phyloP scores from a whole-genome alignment of 2,888 invertebrate genomes.

The Xylota segnis region DNA sequence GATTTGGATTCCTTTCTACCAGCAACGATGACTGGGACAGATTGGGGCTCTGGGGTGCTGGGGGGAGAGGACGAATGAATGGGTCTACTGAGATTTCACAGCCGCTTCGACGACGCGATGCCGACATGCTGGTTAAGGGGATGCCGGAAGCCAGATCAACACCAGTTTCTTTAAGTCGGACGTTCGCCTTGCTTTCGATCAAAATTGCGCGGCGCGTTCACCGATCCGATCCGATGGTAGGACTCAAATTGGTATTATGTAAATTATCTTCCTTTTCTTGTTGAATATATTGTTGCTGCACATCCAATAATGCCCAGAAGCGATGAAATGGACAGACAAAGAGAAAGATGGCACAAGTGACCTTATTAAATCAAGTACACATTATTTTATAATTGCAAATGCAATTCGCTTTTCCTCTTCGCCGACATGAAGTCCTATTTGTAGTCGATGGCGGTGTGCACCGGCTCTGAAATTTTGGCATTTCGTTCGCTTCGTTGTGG shows the following conservation, averaged over 20 bases:
- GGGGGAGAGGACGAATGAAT: no score
- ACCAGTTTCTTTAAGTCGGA: conserved; percentile 54
- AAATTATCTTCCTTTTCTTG: conserved; percentile 65
- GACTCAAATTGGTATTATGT: conserved; percentile 72
- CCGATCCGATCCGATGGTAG: no score
- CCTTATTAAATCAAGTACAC: conserved; percentile 71
- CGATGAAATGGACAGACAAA: conserved; percentile 40
- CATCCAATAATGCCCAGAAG: conserved; percentile 41
- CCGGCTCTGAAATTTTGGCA: conserved; percentile 20
- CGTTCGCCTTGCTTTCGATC: conserved; percentile 61
- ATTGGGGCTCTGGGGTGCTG: no score
- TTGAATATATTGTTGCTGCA: conserved; percentile 40
- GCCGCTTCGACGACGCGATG: conserved; percentile 48
- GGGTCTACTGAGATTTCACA: conserved; percentile 48
- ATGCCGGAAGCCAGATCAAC: conserved; percentile 65
- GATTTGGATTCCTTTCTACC: conserved; percentile 67
- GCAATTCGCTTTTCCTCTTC: conserved; percentile 57
- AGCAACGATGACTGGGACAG: not conserved
- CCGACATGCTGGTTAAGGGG: conserved; percentile 48
- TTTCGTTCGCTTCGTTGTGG: conserved; percentile 28
- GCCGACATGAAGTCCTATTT: not conserved
- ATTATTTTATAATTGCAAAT: conserved; percentile 72
- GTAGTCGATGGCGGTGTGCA: not conserved
- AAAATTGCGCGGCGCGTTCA: conserved; percentile 35
- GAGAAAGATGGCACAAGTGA: conserved; percentile 48